A percentile compares a stretch with the other conserved stretches of the same genome.
Evolutionary conservation across 2,888 invertebrate genomes (phyloP).

Genomic region (Schizaphis graminum): DNA sequence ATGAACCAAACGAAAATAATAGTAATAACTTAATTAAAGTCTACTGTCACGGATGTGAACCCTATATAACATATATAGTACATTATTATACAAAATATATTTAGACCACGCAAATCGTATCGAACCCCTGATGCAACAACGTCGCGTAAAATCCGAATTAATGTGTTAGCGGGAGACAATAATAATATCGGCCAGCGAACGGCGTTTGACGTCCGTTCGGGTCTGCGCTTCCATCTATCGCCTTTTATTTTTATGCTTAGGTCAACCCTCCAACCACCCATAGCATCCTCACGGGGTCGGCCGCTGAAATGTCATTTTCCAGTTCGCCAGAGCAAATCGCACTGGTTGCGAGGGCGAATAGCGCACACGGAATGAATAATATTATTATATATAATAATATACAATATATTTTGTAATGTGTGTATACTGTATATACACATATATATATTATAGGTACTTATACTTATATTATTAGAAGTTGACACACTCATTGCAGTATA

Average conservation of each 20-base stretch:
- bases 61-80: background rate
- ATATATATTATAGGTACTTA: background rate
- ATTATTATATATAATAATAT: background rate
- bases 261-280: background rate
- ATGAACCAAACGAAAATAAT: constrained; percentile 18
- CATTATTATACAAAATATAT: background rate
- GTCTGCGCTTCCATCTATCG: constrained; percentile 33
- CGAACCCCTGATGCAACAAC: background rate
- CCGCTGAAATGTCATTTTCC: constrained; percentile 65
- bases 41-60: background rate
- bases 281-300: background rate
- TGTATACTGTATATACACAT: background rate
- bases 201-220: constrained; percentile 53
- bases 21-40: constrained; percentile 47
- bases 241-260: constrained; percentile 19
- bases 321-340: constrained; percentile 65
- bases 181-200: background rate
- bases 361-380: background rate
- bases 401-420: background rate
- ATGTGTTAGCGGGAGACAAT: constrained; percentile 55
- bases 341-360: background rate
- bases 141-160: constrained; percentile 51
- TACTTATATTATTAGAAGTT: background rate
- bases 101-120: background rate
- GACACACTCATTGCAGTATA: background rate